phyloP scores from a whole-genome alignment of 2,888 invertebrate genomes.

The Vanessa cardui region DNA sequence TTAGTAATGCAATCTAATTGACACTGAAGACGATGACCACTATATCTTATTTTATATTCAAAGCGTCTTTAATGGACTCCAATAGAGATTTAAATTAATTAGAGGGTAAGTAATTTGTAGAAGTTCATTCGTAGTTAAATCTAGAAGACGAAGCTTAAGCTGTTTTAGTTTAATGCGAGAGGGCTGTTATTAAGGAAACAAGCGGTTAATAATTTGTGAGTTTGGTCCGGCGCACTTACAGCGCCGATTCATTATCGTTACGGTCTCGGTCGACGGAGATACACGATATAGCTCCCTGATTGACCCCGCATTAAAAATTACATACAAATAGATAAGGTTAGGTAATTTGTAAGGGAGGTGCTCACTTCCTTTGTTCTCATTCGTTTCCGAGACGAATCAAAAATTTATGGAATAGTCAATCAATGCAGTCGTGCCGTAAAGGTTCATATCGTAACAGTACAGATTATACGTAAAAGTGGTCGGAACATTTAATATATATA shows the following conservation, averaged over 20 bases:
- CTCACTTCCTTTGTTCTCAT: slow-evolving; percentile 73
- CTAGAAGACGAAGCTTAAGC: slow-evolving; percentile 18
- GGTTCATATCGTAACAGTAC: slow-evolving; percentile 65
- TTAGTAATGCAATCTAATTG: slow-evolving; percentile 77
- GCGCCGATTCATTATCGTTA: slow-evolving; percentile 80
- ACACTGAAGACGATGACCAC: slow-evolving; percentile 68
- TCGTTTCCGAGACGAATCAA: slow-evolving; percentile 70
- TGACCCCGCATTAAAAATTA: slow-evolving; percentile 84
- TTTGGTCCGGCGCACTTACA: slow-evolving; percentile 79
- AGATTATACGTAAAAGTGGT: slow-evolving; percentile 63
- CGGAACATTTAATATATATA: slow-evolving; percentile 67
- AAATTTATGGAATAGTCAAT: slow-evolving; percentile 68
- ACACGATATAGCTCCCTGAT: slow-evolving; percentile 81
- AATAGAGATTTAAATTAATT: slow-evolving; percentile 32
- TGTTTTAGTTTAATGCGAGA: slow-evolving; percentile 32
- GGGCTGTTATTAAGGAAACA: slow-evolving; percentile 52
- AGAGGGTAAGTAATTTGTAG: slow-evolving; percentile 19
- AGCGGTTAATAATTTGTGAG: slow-evolving; percentile 83
- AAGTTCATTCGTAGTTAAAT: slow-evolving; percentile 14
- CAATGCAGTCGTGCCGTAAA: slow-evolving; percentile 63
- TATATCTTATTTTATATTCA: slow-evolving; percentile 62
- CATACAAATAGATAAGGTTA: slow-evolving; percentile 74
- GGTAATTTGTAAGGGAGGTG: slow-evolving; percentile 62
- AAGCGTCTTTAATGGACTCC: slow-evolving; percentile 23
- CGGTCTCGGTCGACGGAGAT: slow-evolving; percentile 76